Evolutionary conservation across 2,888 invertebrate species (phyloP).

Genomic region (Rotaria socialis): DNA sequence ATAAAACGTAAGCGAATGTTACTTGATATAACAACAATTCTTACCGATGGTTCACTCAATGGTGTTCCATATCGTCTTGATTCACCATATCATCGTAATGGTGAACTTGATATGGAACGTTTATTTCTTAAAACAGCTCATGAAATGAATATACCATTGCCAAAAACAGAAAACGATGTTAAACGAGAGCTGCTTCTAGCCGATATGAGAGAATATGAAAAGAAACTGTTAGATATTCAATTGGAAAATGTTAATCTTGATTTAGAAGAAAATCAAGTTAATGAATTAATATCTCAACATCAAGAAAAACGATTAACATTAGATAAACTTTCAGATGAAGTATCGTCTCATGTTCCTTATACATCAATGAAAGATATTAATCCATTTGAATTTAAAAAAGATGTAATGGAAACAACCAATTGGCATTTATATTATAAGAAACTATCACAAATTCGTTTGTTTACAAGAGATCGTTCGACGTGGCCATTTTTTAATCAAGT

Average conservation of each 20-base stretch:
- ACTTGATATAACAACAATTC: constrained; percentile 41
- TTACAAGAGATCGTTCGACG: constrained; percentile 39
- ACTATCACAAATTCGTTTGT: constrained; percentile 38
- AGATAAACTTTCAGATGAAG: constrained; percentile 38
- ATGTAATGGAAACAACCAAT: constrained; percentile 43
- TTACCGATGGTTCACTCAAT: constrained; percentile 45
- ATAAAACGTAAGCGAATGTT: constrained; percentile 43
- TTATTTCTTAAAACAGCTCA: constrained; percentile 45
- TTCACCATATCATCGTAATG: constrained; percentile 34
- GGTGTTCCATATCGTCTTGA: constrained; percentile 39
- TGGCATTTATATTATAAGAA: constrained; percentile 47
- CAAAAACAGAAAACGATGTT: constrained; percentile 38
- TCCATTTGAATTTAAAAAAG: constrained; percentile 45
- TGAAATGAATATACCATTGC: constrained; percentile 43
- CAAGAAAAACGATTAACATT: constrained; percentile 40
- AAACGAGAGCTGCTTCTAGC: constrained; percentile 2
- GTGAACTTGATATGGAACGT: constrained; percentile 41
- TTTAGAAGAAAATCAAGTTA: constrained; percentile 27
- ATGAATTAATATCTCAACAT: constrained; percentile 8
- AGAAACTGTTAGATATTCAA: constrained; percentile 34
- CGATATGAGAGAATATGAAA: constrained; percentile 44
- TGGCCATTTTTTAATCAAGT: constrained; percentile 47
- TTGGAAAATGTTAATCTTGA: constrained; percentile 7
- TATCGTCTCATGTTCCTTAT: background rate
- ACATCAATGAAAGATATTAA: constrained; percentile 43